A percentile compares a stretch with the other conserved stretches of the same genome.
Evolutionary conservation across 2,113 vertebrate species (phyloP).

Genomic region (Loxodonta africana): DNA sequence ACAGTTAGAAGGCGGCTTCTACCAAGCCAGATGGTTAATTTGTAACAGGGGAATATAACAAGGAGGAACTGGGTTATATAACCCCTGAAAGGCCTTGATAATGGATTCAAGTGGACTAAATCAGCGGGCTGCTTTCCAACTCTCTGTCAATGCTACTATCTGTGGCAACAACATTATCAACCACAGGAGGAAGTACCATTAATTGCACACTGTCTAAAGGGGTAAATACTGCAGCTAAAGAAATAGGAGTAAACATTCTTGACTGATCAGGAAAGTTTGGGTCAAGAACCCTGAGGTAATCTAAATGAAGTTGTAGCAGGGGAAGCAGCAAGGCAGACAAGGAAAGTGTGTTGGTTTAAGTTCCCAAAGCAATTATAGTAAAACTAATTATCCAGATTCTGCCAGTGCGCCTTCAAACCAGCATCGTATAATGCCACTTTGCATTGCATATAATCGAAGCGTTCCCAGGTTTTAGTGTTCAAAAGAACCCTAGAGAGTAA

Average conservation of each 20-base stretch:
- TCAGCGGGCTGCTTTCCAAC: constrained; percentile 69
- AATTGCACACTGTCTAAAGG: constrained; percentile 22
- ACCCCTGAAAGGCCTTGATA: constrained; percentile 74
- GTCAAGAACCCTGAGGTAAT: not conserved
- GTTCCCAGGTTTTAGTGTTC: not conserved
- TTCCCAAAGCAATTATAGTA: constrained; percentile 57
- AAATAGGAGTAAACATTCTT: not conserved
- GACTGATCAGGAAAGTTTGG: not conserved
- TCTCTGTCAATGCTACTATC: constrained; percentile 50
- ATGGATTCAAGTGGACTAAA: constrained; percentile 79
- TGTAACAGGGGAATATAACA: constrained; percentile 69
- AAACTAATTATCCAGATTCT: constrained; percentile 54
- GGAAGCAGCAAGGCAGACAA: not conserved
- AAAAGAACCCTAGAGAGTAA: not conserved
- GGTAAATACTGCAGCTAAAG: constrained; percentile 3
- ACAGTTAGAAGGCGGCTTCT: constrained; percentile 80
- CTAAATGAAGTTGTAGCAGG: constrained; percentile 5
- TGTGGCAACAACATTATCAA: constrained; percentile 57
- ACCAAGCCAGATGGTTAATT: constrained; percentile 85
- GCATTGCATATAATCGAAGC: not conserved
- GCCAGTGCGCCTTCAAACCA: constrained; percentile 45
- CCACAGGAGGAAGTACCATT: constrained; percentile 33
- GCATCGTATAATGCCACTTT: not conserved
- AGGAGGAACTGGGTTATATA: constrained; percentile 74
- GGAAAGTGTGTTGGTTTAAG: constrained; percentile 5